Evolutionary conservation across 2,888 invertebrate genomes (phyloP).

Genomic region (Octonoba sinensis): DNA sequence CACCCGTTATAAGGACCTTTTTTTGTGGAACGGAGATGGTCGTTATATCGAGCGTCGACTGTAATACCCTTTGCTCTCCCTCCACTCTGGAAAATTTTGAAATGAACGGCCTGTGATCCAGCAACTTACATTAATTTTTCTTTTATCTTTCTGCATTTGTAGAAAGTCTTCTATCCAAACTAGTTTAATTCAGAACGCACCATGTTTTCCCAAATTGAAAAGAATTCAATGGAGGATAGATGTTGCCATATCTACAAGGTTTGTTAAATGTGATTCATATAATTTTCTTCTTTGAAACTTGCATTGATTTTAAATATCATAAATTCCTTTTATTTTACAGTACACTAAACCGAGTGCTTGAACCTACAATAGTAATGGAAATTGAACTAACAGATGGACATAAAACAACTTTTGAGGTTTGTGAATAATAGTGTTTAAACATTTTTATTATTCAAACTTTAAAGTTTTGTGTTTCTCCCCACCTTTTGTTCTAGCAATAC

Average conservation of each 20-base stretch:
- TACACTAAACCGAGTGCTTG: slow-evolving; percentile 55
- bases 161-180: slow-evolving; percentile 25
- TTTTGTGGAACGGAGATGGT: too few species aligned
- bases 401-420: slow-evolving; percentile 60
- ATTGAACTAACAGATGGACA: slow-evolving; percentile 41
- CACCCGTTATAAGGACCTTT: too few species aligned
- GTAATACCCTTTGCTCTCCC: too few species aligned
- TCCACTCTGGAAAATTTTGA: too few species aligned
- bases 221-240: slow-evolving; percentile 53
- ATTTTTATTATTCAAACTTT: too few species aligned
- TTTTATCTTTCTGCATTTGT: slow-evolving; percentile 4
- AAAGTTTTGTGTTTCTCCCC: background rate
- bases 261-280: background rate
- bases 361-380: slow-evolving; percentile 58
- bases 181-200: slow-evolving; percentile 22
- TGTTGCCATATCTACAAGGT: slow-evolving; percentile 64
- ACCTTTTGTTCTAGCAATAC: too few species aligned
- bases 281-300: background rate
- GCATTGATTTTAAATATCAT: background rate
- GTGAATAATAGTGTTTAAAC: background rate
- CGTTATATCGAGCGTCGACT: too few species aligned
- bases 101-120: too few species aligned
- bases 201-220: slow-evolving; percentile 48
- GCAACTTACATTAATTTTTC: background rate
- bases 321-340: slow-evolving; percentile 6